A percentile compares a stretch with the other conserved stretches of the same genome.
These are phyloP conservation scores for Habroteleia sp. DNA, from an alignment of 2,888 invertebrate species.

Conservation along the genomic window DNA sequence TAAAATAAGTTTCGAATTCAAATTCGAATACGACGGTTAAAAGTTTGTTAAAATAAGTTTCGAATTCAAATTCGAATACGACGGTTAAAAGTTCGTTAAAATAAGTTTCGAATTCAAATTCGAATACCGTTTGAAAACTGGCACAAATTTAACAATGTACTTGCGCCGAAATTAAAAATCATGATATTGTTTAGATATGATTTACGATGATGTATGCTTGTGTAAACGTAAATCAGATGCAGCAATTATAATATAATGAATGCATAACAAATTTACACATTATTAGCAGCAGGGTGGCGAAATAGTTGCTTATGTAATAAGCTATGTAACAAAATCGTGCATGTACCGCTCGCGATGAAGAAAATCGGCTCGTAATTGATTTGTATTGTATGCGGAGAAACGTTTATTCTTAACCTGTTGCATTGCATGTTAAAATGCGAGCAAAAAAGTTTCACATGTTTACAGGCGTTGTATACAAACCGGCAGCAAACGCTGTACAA, in stretches of 20 bases:
- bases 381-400: conserved; percentile 36
- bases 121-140: too few relatives aligned
- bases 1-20: too few relatives aligned
- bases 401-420: conserved; percentile 31
- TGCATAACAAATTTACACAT: conserved; percentile 52
- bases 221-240: conserved; percentile 53
- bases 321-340: conserved; percentile 50
- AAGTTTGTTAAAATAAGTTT: too few relatives aligned
- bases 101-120: too few relatives aligned
- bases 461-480: too few relatives aligned
- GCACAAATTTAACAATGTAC: too few relatives aligned
- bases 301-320: conserved; percentile 44
- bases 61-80: too few relatives aligned
- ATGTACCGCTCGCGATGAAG: conserved; percentile 18
- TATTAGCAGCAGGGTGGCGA: conserved; percentile 47
- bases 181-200: conserved; percentile 5
- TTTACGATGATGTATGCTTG: conserved; percentile 39
- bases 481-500: too few relatives aligned
- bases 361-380: conserved; percentile 47
- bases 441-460: too few relatives aligned
- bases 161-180: background rate
- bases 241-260: conserved; percentile 52
- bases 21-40: too few relatives aligned
- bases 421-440: too few relatives aligned
- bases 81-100: too few relatives aligned